phyloP scores from a whole-genome alignment of 2,113 vertebrate species.

The Trachemys scripta region DNA sequence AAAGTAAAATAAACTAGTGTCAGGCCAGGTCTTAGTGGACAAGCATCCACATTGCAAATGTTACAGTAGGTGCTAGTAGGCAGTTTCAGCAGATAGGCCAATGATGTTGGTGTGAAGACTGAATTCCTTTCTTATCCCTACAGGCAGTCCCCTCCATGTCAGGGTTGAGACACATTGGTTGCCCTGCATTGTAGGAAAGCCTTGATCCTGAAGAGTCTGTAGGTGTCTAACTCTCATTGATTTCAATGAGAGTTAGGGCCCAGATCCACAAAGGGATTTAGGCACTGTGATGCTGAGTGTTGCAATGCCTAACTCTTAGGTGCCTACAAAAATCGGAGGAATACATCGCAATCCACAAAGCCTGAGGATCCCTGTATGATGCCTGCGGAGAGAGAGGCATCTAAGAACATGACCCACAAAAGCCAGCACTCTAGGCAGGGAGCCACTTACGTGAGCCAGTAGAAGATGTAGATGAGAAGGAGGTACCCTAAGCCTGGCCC shows the following conservation, averaged over 20 bases:
- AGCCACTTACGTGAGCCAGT: not conserved
- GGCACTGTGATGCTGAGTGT: not conserved
- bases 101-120: accelerated
- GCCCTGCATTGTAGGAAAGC: not conserved
- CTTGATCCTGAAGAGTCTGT: not conserved
- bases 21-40: not conserved
- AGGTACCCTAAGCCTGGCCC: not conserved
- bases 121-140: not conserved
- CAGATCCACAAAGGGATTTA: not conserved
- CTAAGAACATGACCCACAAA: not conserved
- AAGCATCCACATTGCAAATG: not conserved
- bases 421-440: not conserved
- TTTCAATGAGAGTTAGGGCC: not conserved
- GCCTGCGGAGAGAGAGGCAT: not conserved
- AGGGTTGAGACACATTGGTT: not conserved
- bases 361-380: not conserved
- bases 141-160: not conserved
- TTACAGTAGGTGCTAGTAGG: not conserved
- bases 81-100: not conserved
- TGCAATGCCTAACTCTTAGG: not conserved
- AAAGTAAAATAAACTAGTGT: not conserved
- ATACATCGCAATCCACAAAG: not conserved
- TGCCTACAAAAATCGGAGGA: not conserved
- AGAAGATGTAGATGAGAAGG: not conserved
- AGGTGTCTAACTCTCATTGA: not conserved